A percentile compares a stretch with the other conserved stretches of the same genome.
Evolutionary conservation across 2,888 invertebrate genomes (phyloP).

Genomic region (Eurytoma adleriae): DNA sequence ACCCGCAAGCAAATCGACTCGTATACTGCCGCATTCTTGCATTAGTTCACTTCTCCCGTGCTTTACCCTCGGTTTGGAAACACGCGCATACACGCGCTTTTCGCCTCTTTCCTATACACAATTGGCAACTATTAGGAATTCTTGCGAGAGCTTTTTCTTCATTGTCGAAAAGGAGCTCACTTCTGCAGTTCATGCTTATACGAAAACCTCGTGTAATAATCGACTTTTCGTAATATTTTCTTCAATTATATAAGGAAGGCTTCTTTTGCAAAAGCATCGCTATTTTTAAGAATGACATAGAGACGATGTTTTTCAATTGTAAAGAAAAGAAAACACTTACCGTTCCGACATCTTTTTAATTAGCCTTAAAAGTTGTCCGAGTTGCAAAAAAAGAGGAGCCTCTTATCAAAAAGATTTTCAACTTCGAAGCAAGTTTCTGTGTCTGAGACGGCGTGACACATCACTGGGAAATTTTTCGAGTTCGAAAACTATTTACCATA

Average conservation of each 20-base stretch:
- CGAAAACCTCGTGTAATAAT: too few species aligned
- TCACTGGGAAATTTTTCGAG: conserved; percentile 11
- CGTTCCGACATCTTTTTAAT: too few species aligned
- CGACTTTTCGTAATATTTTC: background rate
- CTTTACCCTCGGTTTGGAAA: background rate
- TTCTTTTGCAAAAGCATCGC: too few species aligned
- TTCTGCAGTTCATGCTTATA: too few species aligned
- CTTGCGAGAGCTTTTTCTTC: too few species aligned
- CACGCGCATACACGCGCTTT: background rate
- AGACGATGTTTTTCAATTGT: too few species aligned
- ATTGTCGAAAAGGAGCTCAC: too few species aligned
- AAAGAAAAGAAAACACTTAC: too few species aligned
- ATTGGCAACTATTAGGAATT: background rate
- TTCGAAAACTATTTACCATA: conserved; percentile 21
- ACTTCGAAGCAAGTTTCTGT: background rate
- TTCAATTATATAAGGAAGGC: background rate
- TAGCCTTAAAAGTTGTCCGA: too few species aligned
- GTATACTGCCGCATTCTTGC: background rate
- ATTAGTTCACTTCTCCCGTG: background rate
- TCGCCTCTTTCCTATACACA: background rate
- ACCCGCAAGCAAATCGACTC: background rate
- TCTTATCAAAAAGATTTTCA: background rate
- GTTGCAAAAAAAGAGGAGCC: background rate
- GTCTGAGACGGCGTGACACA: background rate
- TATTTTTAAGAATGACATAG: too few species aligned